Evolutionary conservation across 53 echinoderm and acorn worm genomes (phyloP), one percentile per base, ranked within the genome.

Genomic region (Crossaster papposus): DNA sequence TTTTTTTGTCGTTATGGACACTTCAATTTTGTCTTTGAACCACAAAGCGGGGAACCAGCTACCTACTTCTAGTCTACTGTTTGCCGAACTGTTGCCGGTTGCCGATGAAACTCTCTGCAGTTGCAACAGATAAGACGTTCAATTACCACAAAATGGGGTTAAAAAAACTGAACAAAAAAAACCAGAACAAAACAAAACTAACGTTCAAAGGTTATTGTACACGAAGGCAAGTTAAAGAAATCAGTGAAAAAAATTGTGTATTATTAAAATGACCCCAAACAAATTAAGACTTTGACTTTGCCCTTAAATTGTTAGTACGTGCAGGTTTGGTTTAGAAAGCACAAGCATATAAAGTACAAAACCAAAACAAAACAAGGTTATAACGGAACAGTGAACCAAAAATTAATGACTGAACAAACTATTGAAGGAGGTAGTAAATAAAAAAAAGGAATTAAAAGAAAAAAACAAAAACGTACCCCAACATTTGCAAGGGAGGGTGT

Each of bases 1-100:
- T 78, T 51, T n/a, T n/a, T 0, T 35, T 14, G 36, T 17, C 15
- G 23, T 22, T 3, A 35, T 2, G 28, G 76, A 75, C 63, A 76
- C 77, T 62, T 76, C 76, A 28, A 63, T 77, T 87, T 87, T 63
- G 44, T 44, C 9, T 44, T 44, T 31, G 62, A 85, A 51, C 72
- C 23, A 18, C 31, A 7, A 62, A 87, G 87, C 87, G 77, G 87
- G 87, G 87, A 87, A 87, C 87, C 77, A 87, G 76, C 87, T 87
- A 87, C 87, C 55, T 87, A 87, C 87, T 76, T 87, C 87, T 87
- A 87, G 87, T 58, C 77, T 87, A 87, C 87, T 87, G 87, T 76
- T 37, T 32, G 87, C 87, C 8, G 87, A 87, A 63, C 77, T 26
- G 87, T 55, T 58, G 38, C 63, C 77, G 87, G 33, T 63, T 36